Conservation (phyloP, 2,797 vertebrate genomes). For the Sebastes elongatus region DNA sequence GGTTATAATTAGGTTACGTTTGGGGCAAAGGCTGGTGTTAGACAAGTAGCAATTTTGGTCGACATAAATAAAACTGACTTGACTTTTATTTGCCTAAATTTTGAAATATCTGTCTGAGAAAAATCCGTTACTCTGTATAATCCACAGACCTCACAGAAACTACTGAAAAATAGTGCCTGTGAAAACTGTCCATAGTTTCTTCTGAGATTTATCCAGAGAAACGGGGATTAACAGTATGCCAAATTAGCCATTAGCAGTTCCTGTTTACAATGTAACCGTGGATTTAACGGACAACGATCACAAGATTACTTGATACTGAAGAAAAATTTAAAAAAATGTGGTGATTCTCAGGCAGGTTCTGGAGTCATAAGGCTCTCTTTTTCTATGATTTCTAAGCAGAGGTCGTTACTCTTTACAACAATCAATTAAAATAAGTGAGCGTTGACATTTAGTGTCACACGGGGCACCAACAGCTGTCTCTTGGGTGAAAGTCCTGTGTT, state of each 20-base stretch:
- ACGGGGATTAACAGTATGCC: background rate
- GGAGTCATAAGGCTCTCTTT: background rate
- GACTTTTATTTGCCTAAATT: slow-evolving; percentile 17
- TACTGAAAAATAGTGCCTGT: background rate
- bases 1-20: slow-evolving; percentile 34
- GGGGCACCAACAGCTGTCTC: too few relatives aligned
- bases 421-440: too few relatives aligned
- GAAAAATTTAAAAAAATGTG: background rate
- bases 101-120: background rate
- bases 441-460: too few relatives aligned
- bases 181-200: background rate
- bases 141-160: background rate
- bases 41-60: slow-evolving; percentile 32
- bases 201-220: background rate
- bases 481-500: too few relatives aligned
- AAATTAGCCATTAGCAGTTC: too few relatives aligned
- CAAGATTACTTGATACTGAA: background rate
- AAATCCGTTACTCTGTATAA: background rate
- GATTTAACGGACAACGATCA: too few relatives aligned
- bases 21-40: slow-evolving; percentile 3
- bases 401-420: too few relatives aligned
- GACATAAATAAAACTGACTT: slow-evolving; percentile 20
- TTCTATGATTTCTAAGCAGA: background rate
- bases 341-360: background rate
- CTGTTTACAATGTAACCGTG: too few relatives aligned